Evolutionary conservation across 2,888 invertebrate genomes (phyloP).

Genomic region (Steinernema hermaphroditum): DNA sequence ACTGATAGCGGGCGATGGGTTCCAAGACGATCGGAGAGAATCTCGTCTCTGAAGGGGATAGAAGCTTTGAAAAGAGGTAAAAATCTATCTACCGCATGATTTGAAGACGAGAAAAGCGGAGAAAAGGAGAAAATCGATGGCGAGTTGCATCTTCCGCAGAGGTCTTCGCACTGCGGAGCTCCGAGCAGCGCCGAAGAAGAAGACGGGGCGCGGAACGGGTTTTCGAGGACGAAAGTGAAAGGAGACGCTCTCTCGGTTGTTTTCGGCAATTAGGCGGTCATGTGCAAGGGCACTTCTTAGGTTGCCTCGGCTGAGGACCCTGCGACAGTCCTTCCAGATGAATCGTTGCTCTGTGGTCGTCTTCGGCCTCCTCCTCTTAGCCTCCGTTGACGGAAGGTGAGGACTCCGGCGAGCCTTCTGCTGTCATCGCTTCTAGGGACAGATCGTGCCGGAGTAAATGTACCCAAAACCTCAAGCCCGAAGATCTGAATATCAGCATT

Average conservation of each 20-base stretch:
- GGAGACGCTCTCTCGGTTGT: slow-evolving; percentile 8
- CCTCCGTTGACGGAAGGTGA: slow-evolving; percentile 2
- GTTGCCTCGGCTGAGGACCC: not conserved
- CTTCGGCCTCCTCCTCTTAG: not conserved
- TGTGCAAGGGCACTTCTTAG: slow-evolving; percentile 27
- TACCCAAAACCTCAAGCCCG: slow-evolving; percentile 6
- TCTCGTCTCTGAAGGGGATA: not conserved
- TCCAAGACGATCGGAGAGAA: slow-evolving; percentile 24
- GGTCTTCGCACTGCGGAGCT: not conserved
- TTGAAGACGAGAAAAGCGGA: slow-evolving; percentile 19
- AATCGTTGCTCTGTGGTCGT: not conserved
- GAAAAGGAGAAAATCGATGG: slow-evolving; percentile 18
- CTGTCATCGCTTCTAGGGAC: not conserved
- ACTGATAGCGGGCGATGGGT: slow-evolving; percentile 10
- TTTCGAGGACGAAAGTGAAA: slow-evolving; percentile 10
- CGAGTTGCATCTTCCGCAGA: not conserved
- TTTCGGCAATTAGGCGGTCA: slow-evolving; percentile 20
- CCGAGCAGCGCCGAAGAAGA: not conserved
- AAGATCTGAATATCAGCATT: not conserved
- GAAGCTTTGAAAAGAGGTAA: too few species aligned
- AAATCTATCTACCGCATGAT: not conserved
- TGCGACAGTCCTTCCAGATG: slow-evolving; percentile 1
- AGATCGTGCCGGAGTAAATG: slow-evolving; percentile 19
- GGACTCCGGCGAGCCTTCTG: not conserved
- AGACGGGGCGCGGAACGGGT: slow-evolving; percentile 1